A percentile compares a stretch with the other conserved stretches of the same genome.
Conservation (phyloP, 2,113 vertebrate species). For the Pelvicachromis taeniatus region DNA sequence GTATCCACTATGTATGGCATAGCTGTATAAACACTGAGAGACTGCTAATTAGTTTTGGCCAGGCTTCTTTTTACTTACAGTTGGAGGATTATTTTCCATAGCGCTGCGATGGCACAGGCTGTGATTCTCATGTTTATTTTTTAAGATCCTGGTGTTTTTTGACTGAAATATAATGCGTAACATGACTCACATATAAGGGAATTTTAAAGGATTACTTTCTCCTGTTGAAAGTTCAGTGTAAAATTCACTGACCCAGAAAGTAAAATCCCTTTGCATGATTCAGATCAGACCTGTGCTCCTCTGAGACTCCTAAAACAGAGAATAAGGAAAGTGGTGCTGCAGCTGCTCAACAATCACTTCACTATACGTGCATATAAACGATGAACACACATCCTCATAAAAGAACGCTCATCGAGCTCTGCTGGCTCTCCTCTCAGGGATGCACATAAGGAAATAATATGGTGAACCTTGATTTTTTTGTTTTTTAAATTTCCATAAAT, state of each 20-base stretch:
- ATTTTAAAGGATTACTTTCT: neutral
- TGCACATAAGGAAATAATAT: constrained; percentile 27
- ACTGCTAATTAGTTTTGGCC: constrained; percentile 20
- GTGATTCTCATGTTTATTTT: constrained; percentile 14
- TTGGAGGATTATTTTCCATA: constrained; percentile 37
- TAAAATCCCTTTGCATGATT: neutral
- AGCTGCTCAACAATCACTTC: constrained; percentile 44
- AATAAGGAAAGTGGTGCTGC: neutral
- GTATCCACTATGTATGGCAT: neutral
- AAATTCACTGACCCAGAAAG: neutral
- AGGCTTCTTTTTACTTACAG: constrained; percentile 37
- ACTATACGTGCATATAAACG: constrained; percentile 1
- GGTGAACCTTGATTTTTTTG: neutral
- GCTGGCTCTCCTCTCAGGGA: neutral
- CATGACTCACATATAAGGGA: neutral
- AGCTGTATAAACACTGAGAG: constrained; percentile 5
- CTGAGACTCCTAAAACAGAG: neutral
- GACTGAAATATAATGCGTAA: neutral
- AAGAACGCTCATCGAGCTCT: neutral
- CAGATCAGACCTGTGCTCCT: neutral
- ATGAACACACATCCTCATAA: neutral
- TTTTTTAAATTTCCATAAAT: neutral
- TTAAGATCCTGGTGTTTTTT: neutral
- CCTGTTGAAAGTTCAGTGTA: neutral
- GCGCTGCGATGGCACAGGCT: neutral